Evolutionary conservation across 2,797 vertebrate species (phyloP), one percentile per base, ranked within the genome.

Genomic region (Chanos chanos): DNA sequence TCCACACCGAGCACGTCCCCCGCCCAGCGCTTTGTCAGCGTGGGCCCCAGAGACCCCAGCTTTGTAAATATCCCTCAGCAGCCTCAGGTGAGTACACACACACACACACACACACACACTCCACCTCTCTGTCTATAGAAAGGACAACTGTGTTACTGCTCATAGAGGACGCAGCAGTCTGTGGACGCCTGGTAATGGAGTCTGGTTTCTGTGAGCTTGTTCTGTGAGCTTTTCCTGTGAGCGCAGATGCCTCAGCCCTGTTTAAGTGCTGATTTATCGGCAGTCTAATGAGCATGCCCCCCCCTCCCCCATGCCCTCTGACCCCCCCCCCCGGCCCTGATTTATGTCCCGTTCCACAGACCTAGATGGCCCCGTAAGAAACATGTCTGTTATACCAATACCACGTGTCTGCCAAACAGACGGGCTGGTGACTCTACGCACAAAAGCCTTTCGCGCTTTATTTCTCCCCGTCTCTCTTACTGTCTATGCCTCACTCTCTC

Each of bases 61-160:
- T 98, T 97, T 92, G 93, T 94, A 94, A 97, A 97, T 94, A 95
- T 97, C 90, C 96, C 95, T 89, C 96, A 98, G 91, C 96, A 98
- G 88, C 95, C 95, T 86, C 96, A 98, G 96, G 95, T 97, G 89
- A 87, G 91, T 83, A 81, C 80, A 27, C 30, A 44, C 48, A 48
- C 53, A 33, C 49, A 55, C 22, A 36, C 50, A 43, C 37, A 4
- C 36, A 28, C 44, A 47, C 13, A 30, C 36, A 28, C 37, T 51
- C 25, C 54, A 39, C 48, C 41, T 41, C 21, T 44, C 21, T n/a
- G n/a, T n/a, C n/a, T n/a, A n/a, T n/a, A n/a, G n/a, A n/a, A n/a
- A n/a, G n/a, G n/a, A n/a, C n/a, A n/a, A n/a, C n/a, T n/a, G n/a
- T n/a, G n/a, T n/a, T n/a, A n/a, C n/a, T n/a, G n/a, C n/a, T n/a